Evolutionary conservation across 1,140 invertebrate genomes (phyloP).

Genomic region (Pogonus chalceus): DNA sequence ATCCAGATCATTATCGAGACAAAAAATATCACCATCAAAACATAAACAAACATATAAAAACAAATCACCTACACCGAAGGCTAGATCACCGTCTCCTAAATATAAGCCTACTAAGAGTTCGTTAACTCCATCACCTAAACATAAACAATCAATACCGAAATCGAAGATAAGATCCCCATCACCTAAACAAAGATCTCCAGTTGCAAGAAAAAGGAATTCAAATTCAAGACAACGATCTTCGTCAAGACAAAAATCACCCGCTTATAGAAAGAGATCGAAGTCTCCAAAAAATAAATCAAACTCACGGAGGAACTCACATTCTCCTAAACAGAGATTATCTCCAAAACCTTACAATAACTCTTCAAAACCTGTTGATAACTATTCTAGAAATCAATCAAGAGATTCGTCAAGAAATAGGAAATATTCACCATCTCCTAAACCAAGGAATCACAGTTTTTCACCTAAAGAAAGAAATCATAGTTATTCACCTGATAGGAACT

Average conservation of each 20-base stretch:
- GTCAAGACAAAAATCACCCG: conserved; percentile 27
- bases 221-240: conserved; percentile 10
- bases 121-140: conserved; percentile 12
- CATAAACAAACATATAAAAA: not conserved
- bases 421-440: not conserved
- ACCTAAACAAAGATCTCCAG: not conserved
- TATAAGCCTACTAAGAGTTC: conserved; percentile 2
- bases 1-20: not conserved
- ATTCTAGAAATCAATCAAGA: not conserved
- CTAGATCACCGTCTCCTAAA: conserved; percentile 7
- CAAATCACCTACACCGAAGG: conserved; percentile 16
- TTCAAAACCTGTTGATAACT: not conserved
- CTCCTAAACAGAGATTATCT: conserved; percentile 15
- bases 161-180: conserved; percentile 15
- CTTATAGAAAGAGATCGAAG: conserved; percentile 41
- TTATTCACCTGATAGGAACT: not conserved
- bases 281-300: conserved; percentile 28
- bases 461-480: not conserved
- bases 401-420: not conserved
- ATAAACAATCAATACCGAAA: conserved; percentile 7
- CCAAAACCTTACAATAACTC: not conserved
- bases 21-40: not conserved
- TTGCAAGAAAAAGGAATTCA: not conserved
- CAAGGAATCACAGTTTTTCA: not conserved
- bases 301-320: conserved; percentile 13